A percentile compares a stretch with the other conserved stretches of the same genome.
These are phyloP conservation scores for Okapia johnstoni DNA, from an alignment of 2,113 vertebrate genomes.

Conservation along the genomic window DNA sequence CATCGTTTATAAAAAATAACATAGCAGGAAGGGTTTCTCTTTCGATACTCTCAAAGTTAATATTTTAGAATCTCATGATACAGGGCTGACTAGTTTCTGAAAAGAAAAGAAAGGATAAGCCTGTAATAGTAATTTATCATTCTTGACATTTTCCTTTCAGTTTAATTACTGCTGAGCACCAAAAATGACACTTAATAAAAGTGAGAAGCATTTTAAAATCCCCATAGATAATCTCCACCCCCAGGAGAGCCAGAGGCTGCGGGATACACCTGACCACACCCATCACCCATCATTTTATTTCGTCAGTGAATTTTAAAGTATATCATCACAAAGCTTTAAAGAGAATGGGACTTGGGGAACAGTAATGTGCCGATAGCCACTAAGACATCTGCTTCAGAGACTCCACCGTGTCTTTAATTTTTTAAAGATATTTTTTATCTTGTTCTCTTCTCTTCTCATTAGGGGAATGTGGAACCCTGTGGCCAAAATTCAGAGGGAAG, in stretches of 20 bases:
- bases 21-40: neutral
- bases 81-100: neutral
- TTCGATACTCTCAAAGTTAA: slow-evolving; percentile 45
- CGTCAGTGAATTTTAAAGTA: neutral
- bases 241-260: neutral
- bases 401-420: neutral
- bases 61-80: slow-evolving; percentile 38
- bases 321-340: neutral
- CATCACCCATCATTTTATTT: slow-evolving; percentile 12
- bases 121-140: slow-evolving; percentile 47
- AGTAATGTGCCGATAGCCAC: neutral
- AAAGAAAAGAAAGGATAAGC: slow-evolving; percentile 27
- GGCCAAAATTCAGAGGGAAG: slow-evolving; percentile 31
- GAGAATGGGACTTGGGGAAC: neutral
- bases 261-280: neutral
- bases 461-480: neutral
- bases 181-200: slow-evolving; percentile 56
- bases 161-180: slow-evolving; percentile 55
- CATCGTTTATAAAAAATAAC: slow-evolving; percentile 25
- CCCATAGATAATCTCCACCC: neutral
- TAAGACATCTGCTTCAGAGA: neutral
- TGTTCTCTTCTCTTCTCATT: neutral
- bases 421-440: neutral
- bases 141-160: slow-evolving; percentile 48
- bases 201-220: slow-evolving; percentile 8